phyloP scores from a whole-genome alignment of 2,113 vertebrate genomes.

The Motacilla alba region DNA sequence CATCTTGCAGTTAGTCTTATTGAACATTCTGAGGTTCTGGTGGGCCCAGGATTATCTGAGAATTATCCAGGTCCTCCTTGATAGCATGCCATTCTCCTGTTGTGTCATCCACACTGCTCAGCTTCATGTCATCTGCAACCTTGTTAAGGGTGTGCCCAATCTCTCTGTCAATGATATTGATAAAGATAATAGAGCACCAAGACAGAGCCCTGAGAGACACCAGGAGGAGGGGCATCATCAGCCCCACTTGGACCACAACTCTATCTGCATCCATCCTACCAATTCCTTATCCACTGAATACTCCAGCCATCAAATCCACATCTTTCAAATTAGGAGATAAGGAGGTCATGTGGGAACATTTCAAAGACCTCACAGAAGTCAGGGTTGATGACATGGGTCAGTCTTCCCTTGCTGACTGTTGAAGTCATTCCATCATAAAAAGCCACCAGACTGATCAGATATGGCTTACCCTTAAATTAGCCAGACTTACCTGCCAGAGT shows the following conservation, averaged over 20 bases:
- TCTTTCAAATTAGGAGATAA: background rate
- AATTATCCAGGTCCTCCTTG: background rate
- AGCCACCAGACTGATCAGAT: background rate
- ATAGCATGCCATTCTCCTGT: background rate
- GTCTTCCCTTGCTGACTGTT: background rate
- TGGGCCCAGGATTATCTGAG: background rate
- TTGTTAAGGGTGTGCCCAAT: background rate
- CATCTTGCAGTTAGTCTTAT: background rate
- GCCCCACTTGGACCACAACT: background rate
- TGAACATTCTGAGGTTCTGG: background rate
- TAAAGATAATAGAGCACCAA: background rate
- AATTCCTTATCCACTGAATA: background rate
- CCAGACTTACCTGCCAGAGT: background rate
- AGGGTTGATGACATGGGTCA: background rate
- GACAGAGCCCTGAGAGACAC: background rate
- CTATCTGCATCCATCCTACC: background rate
- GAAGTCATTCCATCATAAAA: background rate
- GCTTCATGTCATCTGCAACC: background rate
- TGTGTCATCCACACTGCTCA: background rate
- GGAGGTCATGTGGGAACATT: accelerated
- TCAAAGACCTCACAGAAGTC: background rate
- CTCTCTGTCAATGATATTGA: background rate
- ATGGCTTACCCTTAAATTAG: background rate
- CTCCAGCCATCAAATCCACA: background rate
- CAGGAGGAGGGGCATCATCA: background rate